phyloP scores from a whole-genome alignment of 2,797 vertebrate species.

The Thalassophryne amazonica region DNA sequence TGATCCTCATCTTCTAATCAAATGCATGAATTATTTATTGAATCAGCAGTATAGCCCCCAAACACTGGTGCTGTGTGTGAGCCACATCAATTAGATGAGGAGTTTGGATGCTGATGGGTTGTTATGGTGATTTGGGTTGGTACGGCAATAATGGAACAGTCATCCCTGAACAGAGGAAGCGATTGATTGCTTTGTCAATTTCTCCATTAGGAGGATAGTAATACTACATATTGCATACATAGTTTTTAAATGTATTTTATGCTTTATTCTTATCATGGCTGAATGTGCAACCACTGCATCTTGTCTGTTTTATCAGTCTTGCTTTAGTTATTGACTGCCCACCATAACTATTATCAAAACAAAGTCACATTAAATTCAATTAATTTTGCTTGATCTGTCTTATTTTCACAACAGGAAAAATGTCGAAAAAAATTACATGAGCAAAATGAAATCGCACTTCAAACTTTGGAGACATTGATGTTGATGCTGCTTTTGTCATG shows the following conservation, averaged over 20 bases:
- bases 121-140: constrained; percentile 44
- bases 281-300: no score
- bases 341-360: no score
- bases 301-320: no score
- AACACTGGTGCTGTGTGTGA: constrained; percentile 5
- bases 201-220: neutral
- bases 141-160: constrained; percentile 40
- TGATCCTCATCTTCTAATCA: constrained; percentile 49
- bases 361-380: no score
- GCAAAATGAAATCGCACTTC: no score
- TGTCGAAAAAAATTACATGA: no score
- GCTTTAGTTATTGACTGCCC: no score
- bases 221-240: neutral
- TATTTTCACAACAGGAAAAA: no score
- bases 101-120: constrained; percentile 30
- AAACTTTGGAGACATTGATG: no score
- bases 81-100: constrained; percentile 13
- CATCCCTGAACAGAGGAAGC: constrained; percentile 21
- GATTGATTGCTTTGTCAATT: constrained; percentile 41
- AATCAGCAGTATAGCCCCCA: constrained; percentile 10
- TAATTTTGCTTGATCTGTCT: no score
- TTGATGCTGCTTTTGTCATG: no score
- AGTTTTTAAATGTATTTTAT: neutral
- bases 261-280: no score
- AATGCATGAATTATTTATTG: constrained; percentile 49